Evolutionary conservation across 2,797 vertebrate genomes (phyloP), one percentile per base, ranked within the genome.

Genomic region (Muraenolepis orangiensis): DNA sequence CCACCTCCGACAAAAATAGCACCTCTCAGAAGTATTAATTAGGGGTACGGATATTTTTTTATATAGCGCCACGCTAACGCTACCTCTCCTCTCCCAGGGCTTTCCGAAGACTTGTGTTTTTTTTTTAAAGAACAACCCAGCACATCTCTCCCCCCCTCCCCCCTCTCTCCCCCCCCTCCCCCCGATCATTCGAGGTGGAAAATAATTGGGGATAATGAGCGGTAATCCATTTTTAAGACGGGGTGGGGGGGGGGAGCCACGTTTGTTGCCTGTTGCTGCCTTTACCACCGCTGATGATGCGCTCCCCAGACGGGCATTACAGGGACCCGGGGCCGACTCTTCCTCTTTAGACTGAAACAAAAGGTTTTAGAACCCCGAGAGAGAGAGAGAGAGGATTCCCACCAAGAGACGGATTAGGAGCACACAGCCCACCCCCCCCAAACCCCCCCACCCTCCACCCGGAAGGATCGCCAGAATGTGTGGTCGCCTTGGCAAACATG

Each of bases 161-260:
- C n/a, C n/a, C n/a, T n/a, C n/a, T n/a, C n/a, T n/a, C n/a, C n/a
- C n/a, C n/a, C n/a, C n/a, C n/a, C 74, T 64, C 86, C 80, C 69
- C 78, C 10, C 1, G 70, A 69, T 85, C 80, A 81, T 83, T 84
- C 81, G 76, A n/a, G n/a, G n/a, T n/a, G 74, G 80, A 85, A 84
- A 71, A 70, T 86, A 88, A 87, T 85, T 85, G 83, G 66, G 71
- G 80, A 87, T 92, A 90, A 91, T 88, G 81, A 91, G 85, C 77
- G 75, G 64, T 87, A 87, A 91, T 90, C 86, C 85, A 88, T 90
- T 90, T n/a, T 84, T 86, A 87, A 90, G 77, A 81, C 83, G 78
- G 46, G 46, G n/a, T n/a, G n/a, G n/a, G n/a, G n/a, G n/a, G n/a
- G n/a, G n/a, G n/a, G n/a, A n/a, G n/a, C n/a, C n/a, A n/a, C n/a